These are phyloP conservation scores for Clistopyga incitator DNA, from an alignment of 2,888 invertebrate genomes.

Conservation along the genomic window DNA sequence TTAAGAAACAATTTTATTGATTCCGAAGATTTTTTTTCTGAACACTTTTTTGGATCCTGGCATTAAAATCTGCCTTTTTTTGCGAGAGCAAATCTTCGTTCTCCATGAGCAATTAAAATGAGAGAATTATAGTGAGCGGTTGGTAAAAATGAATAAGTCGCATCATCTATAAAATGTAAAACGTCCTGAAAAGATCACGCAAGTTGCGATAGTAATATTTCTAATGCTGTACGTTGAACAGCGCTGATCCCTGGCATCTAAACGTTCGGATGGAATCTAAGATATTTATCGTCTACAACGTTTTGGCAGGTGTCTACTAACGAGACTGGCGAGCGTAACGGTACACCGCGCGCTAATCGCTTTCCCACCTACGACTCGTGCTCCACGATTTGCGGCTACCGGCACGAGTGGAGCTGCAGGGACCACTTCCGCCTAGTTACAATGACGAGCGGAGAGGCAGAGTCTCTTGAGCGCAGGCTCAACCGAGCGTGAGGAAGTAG, in stretches of 20 bases:
- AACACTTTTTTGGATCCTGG: no score
- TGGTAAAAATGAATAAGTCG: no score
- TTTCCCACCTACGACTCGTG: slow-evolving; percentile 38
- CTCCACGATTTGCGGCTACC: slow-evolving; percentile 64
- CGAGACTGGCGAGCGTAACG: slow-evolving; percentile 46
- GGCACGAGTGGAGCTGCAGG: slow-evolving; percentile 66
- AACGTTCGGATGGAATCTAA: background rate
- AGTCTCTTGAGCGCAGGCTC: slow-evolving; percentile 39
- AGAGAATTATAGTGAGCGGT: no score
- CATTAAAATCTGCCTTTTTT: no score
- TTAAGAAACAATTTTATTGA: no score
- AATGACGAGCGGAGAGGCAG: slow-evolving; percentile 49
- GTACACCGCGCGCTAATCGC: slow-evolving; percentile 57
- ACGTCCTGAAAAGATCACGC: background rate
- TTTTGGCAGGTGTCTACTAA: slow-evolving; percentile 58
- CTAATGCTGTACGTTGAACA: background rate
- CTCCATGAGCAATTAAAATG: no score
- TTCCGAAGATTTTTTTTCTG: no score
- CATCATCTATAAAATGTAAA: background rate
- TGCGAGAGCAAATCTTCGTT: no score
- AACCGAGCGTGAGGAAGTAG: slow-evolving; percentile 37
- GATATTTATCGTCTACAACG: background rate
- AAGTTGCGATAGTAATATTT: background rate
- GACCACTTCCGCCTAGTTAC: slow-evolving; percentile 76
- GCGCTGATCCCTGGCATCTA: background rate